Evolutionary conservation across 2,797 vertebrate genomes (phyloP).

Genomic region (Galago senegalensis): DNA sequence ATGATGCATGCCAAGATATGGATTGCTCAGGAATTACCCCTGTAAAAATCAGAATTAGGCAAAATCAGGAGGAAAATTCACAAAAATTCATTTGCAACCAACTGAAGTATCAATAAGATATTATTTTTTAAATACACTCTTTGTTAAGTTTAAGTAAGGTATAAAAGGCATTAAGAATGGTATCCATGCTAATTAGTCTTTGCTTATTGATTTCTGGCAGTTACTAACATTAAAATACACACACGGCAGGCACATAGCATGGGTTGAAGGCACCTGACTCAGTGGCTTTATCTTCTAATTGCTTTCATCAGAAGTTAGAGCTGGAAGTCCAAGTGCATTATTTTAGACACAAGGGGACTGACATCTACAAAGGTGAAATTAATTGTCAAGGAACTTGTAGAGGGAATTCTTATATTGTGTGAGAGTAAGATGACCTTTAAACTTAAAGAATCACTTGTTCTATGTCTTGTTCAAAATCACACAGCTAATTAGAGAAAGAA

Average conservation of each 20-base stretch:
- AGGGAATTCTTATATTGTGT: not conserved
- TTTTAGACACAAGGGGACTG: not conserved
- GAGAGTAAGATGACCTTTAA: conserved; percentile 19
- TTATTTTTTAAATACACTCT: conserved; percentile 60
- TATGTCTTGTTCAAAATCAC: conserved; percentile 5
- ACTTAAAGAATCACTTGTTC: not conserved
- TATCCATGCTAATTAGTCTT: not conserved
- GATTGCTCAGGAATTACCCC: conserved; percentile 83
- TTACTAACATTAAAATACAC: conserved; percentile 48
- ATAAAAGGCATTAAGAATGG: conserved; percentile 55
- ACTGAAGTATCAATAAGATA: conserved; percentile 68
- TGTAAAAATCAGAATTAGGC: conserved; percentile 85
- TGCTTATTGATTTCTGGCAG: conserved; percentile 35
- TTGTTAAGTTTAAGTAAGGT: conserved; percentile 41
- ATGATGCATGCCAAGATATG: conserved; percentile 24
- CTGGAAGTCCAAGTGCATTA: not conserved
- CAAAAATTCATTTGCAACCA: conserved; percentile 64
- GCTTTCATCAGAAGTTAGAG: conserved; percentile 27
- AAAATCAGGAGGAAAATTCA: conserved; percentile 76
- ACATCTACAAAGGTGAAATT: not conserved
- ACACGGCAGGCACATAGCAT: not conserved
- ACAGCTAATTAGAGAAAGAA: conserved; percentile 6
- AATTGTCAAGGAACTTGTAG: not conserved
- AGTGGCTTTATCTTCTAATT: not conserved
- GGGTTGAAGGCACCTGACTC: not conserved